A percentile compares a stretch with the other conserved stretches of the same genome.
Conservation (phyloP, 2,888 invertebrate species). For the Hoplodrina blanda region DNA sequence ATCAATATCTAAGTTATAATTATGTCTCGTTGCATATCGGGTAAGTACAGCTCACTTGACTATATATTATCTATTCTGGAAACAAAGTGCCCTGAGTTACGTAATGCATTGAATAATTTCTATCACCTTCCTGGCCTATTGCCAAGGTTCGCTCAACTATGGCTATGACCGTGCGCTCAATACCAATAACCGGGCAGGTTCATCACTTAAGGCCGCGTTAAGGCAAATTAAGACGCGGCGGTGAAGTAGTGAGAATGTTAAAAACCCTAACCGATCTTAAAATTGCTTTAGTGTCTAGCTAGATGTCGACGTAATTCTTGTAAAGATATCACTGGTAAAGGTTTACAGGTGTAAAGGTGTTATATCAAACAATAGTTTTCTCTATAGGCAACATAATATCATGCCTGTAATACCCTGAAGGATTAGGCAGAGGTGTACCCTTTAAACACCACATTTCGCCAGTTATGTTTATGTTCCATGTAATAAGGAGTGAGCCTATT, state of each 20-base stretch:
- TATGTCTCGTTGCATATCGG: no score
- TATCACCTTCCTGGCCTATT: constrained; percentile 47
- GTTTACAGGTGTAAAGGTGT: no score
- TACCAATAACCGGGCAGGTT: constrained; percentile 21
- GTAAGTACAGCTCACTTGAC: not conserved
- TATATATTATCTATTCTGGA: not conserved
- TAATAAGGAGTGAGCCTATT: no score
- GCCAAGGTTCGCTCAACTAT: constrained; percentile 40
- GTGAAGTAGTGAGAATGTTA: not conserved
- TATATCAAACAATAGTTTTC: no score
- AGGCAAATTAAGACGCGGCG: not conserved
- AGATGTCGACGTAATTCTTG: not conserved
- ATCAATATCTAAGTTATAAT: no score
- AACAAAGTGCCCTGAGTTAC: constrained; percentile 16
- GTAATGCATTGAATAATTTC: constrained; percentile 44
- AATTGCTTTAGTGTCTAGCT: not conserved
- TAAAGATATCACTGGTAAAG: not conserved
- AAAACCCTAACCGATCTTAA: not conserved
- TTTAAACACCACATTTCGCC: no score
- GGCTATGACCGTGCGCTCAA: constrained; percentile 19
- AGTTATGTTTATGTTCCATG: no score
- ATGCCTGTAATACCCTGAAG: no score
- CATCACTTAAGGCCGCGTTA: constrained; percentile 6
- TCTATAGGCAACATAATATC: no score
- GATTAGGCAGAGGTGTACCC: no score